Evolutionary conservation across 2,888 invertebrate species (phyloP), one percentile per base, ranked within the genome.

Genomic region (Drosophila villosipedis): DNA sequence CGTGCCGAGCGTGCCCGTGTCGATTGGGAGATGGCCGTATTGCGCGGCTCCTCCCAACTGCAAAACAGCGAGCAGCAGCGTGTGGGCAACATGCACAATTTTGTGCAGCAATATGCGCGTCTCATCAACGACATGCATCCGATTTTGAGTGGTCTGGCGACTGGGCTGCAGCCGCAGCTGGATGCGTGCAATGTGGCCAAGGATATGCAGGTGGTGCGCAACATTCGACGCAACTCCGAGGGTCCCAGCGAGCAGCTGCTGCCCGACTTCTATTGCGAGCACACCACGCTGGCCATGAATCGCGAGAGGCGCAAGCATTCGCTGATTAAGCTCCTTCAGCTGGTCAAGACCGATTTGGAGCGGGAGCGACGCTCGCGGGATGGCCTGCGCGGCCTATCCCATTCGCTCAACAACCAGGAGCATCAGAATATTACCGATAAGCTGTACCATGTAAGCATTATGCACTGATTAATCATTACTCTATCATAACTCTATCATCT

Each of bases 211-310:
- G 92, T 93, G 50, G 91, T 93, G 19, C 93, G 93, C 68, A 93
- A 93, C 69, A 93, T 93, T 4, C 86, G 93, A 1, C 89, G 92
- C 61, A 91, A 92, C 59, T 92, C 93, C 1, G 94, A 95, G 43
- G 95, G 95, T 0, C 94, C 95, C 55, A 95, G 95, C 81, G 98
- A 98, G 91, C 98, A 98, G 93, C 94, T 98, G 62, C 94, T 99
- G 76, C 97, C 98, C 0, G 98, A 98, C 94, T 98, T 98, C 94
- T 98, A 98, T 94, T 98, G 98, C 87, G 98, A 99, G 92, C 98
- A 99, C 94, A 96, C 97, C 79, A 97, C 97, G 3, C 95, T 98
- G 85, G 97, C 97, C 35, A 98, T 99, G 98, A 98, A 98, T 93
- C 95, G 96, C 63, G 98, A 98, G 91, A 94, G 98, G 73, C 95